phyloP scores from a whole-genome alignment of 2,113 vertebrate species.

The Eolophus roseicapilla region DNA sequence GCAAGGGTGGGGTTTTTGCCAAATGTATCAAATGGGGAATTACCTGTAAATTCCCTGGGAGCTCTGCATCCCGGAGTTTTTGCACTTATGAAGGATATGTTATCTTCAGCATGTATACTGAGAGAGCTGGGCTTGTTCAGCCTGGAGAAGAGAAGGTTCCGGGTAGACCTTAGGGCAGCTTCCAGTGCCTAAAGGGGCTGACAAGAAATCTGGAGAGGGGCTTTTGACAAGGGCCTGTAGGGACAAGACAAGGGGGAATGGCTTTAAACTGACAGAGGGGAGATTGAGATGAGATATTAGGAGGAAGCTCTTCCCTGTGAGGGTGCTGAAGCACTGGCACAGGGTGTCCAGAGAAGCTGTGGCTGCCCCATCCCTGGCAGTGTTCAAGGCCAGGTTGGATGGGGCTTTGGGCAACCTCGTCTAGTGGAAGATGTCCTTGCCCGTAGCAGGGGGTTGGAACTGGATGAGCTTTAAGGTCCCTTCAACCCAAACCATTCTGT shows the following conservation, averaged over 20 bases:
- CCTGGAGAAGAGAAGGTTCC: background rate
- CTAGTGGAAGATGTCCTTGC: background rate
- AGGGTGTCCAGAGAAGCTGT: background rate
- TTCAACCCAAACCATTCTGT: background rate
- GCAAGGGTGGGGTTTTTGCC: background rate
- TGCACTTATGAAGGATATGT: background rate
- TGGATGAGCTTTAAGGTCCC: background rate
- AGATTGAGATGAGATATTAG: background rate
- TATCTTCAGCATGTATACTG: background rate
- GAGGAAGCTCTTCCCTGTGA: background rate
- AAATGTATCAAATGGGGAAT: rapidly evolving
- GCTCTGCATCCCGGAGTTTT: background rate
- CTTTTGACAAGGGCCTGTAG: background rate
- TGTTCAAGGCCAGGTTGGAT: background rate
- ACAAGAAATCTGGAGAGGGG: background rate
- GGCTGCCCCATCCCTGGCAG: background rate
- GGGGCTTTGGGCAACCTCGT: background rate
- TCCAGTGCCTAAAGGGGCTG: background rate
- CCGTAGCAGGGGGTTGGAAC: background rate
- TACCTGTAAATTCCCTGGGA: background rate
- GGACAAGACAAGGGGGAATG: background rate
- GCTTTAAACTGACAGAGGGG: background rate
- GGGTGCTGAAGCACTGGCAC: background rate
- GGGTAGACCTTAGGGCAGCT: background rate
- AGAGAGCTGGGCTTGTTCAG: background rate